Conservation (phyloP, 2,797 vertebrate species). For the Notolabrus celidotus region DNA sequence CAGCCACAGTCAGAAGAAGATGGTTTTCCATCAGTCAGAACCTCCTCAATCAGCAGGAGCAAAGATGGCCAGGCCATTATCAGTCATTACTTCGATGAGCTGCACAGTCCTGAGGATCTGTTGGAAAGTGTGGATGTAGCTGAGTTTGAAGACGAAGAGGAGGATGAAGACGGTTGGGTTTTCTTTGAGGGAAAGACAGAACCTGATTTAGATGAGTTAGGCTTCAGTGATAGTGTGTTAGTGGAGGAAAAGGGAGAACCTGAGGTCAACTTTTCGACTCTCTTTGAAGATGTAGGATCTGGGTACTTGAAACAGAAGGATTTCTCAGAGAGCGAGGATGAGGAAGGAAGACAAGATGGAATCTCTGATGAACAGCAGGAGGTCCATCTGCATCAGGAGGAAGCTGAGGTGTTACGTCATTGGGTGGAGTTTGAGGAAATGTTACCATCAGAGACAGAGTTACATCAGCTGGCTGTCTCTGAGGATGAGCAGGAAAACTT, state of each 20-base stretch:
- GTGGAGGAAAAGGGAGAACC: conserved; percentile 11
- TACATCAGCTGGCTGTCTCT: neutral
- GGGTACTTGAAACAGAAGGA: neutral
- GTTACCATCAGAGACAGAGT: conserved; percentile 14
- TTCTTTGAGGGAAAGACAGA: neutral
- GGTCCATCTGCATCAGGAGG: neutral
- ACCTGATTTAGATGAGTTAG: conserved; percentile 13
- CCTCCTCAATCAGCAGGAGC: conserved; percentile 15
- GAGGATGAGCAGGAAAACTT: conserved; percentile 14
- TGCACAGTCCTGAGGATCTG: neutral
- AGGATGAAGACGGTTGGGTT: conserved; percentile 14
- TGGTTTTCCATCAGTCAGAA: conserved; percentile 19
- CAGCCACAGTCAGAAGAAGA: conserved; percentile 44
- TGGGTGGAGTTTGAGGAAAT: conserved; percentile 4
- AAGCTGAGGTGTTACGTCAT: conserved; percentile 1
- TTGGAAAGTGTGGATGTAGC: conserved; percentile 16
- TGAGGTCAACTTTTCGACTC: conserved; percentile 6
- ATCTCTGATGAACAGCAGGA: conserved; percentile 3
- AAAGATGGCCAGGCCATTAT: conserved; percentile 13
- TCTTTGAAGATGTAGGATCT: conserved; percentile 32
- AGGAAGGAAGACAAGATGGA: conserved; percentile 14
- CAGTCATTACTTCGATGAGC: conserved; percentile 8
- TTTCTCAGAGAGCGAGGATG: conserved; percentile 1
- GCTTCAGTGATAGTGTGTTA: conserved; percentile 8
- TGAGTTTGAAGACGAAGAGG: neutral